Base-by-base conservation (phyloP, 23 tunicate genomes). In the Styela plicata region DNA sequence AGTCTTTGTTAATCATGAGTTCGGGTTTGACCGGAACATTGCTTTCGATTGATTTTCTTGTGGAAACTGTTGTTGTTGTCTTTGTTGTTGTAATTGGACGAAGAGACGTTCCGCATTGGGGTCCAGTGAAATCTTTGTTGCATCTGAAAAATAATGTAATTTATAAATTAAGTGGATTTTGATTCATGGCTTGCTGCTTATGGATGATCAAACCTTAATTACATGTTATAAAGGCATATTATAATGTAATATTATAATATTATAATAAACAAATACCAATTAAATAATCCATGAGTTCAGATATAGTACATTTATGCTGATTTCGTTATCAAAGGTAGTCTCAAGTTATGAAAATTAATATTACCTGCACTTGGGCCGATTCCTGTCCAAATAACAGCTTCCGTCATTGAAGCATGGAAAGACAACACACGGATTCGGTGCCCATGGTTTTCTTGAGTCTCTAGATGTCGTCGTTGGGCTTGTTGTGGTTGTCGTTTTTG, bases 281-380 rank as follows among this genome's bases (percentile, higher is more conserved):
- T n/a, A n/a, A n/a, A n/a, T n/a, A n/a, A n/a, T n/a, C n/a, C n/a
- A n/a, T n/a, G n/a, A n/a, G n/a, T n/a, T n/a, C n/a, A n/a, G n/a
- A n/a, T n/a, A n/a, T n/a, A n/a, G n/a, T n/a, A n/a, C n/a, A n/a
- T n/a, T n/a, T n/a, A n/a, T n/a, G n/a, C n/a, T n/a, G n/a, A n/a
- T n/a, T n/a, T n/a, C n/a, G n/a, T n/a, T n/a, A n/a, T n/a, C n/a
- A n/a, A n/a, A n/a, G n/a, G n/a, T n/a, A n/a, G n/a, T n/a, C n/a
- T n/a, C n/a, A n/a, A n/a, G n/a, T n/a, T n/a, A n/a, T n/a, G n/a
- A n/a, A n/a, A n/a, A n/a, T n/a, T n/a, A n/a, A n/a, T n/a, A 85
- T 74, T 62, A 91, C 97, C 90, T 75, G 90, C 97, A 91, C 7
- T 34, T 89, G 63, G 97, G 97, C 74, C 52, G 26, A 16, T 34